These are phyloP conservation scores for Pseudorectes ferrugineus DNA, from an alignment of 2,113 vertebrate genomes.

Conservation along the genomic window DNA sequence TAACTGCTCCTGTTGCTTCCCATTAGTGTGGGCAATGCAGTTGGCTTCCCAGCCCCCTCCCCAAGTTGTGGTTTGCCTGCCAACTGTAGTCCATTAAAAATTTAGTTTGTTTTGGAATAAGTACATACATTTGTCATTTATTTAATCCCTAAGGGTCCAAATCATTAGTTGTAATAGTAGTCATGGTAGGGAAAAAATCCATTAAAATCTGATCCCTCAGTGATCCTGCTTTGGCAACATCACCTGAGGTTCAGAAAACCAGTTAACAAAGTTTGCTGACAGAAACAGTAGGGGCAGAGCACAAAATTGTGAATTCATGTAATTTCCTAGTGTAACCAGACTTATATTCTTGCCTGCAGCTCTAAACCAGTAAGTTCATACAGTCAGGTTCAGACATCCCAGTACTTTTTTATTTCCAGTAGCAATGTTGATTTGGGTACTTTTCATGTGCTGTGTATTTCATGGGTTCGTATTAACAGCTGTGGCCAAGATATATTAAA, in stretches of 20 bases:
- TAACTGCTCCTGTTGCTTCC: constrained; percentile 15
- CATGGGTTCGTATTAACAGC: not conserved
- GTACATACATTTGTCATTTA: constrained; percentile 1
- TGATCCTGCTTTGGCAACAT: not conserved
- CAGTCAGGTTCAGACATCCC: not conserved
- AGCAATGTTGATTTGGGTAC: not conserved
- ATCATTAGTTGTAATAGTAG: constrained; percentile 3
- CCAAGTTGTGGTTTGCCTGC: not conserved
- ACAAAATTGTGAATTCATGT: not conserved
- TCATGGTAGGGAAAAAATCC: not conserved
- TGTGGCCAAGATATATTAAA: not conserved
- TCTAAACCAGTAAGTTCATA: not conserved
- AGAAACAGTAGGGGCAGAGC: not conserved
- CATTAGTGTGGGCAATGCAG: constrained; percentile 2
- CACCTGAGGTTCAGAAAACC: not conserved
- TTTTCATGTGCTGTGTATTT: not conserved
- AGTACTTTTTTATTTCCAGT: not conserved
- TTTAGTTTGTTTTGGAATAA: constrained; percentile 27
- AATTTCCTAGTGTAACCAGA: not conserved
- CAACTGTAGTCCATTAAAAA: constrained; percentile 37
- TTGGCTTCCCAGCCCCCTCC: not conserved
- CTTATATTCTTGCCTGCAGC: not conserved
- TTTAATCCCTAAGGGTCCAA: not conserved
- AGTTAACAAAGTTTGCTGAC: not conserved
- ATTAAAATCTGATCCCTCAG: not conserved